Evolutionary conservation across 1,140 invertebrate species (phyloP).

Genomic region (Leptinotarsa defecta): DNA sequence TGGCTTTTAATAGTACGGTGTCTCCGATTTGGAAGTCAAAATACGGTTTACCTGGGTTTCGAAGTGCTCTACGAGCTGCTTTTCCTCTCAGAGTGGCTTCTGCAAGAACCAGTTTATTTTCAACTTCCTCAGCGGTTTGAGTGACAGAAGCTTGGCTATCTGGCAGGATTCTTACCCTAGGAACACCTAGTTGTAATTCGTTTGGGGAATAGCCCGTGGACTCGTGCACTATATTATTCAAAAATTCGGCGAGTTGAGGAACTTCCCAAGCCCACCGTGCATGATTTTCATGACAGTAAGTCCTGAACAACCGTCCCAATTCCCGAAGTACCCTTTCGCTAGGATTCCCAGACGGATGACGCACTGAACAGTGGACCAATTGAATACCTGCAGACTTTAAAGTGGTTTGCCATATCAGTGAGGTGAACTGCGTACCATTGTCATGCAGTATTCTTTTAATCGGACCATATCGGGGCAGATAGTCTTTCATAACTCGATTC

Average conservation of each 20-base stretch:
- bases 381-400: conserved; percentile 15
- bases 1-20: not conserved
- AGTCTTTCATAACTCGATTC: conserved; percentile 17
- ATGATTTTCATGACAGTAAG: conserved; percentile 26
- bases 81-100: not conserved
- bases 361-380: conserved; percentile 21
- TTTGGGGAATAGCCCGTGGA: conserved; percentile 20
- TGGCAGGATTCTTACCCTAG: no score
- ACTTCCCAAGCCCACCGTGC: conserved; percentile 26
- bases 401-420: conserved; percentile 1
- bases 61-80: not conserved
- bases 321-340: conserved; percentile 18
- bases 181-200: conserved; percentile 6
- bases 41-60: not conserved
- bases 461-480: conserved; percentile 12
- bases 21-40: not conserved
- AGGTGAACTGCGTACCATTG: conserved; percentile 24
- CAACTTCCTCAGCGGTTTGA: not conserved
- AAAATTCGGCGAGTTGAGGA: conserved; percentile 3
- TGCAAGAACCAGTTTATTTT: no score
- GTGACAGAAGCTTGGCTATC: not conserved
- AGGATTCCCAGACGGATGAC: conserved; percentile 21
- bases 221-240: conserved; percentile 25
- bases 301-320: conserved; percentile 21
- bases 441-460: conserved; percentile 9